Evolutionary conservation across 2,113 vertebrate species (phyloP), one percentile per base, ranked within the genome.

Genomic region (Paratilapia polleni): DNA sequence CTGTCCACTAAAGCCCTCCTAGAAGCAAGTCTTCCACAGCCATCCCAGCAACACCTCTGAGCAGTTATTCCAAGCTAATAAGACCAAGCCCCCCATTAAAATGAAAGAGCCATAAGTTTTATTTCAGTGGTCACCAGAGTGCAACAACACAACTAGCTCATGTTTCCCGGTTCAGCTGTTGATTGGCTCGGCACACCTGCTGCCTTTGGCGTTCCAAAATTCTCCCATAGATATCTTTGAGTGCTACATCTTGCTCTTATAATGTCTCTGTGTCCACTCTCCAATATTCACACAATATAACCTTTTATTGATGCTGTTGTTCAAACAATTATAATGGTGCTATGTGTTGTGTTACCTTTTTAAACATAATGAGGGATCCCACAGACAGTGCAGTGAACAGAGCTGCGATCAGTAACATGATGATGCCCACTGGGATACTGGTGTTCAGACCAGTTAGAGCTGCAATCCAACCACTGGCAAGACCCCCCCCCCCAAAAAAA

Each of bases 301-400:
- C 17, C 66, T 70, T 28, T 28, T 20, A 70, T 8, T 38, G 36
- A 38, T 38, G 31, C 31, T 31, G 36, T 38, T 38, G 5, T 38
- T 38, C 36, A 38, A 38, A 17, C 15, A 49, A 7, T 49, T 49
- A 49, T 17, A 49, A 17, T 17, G 43, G 13, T 5, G 61, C n/a
- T 26, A 13, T 59, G 31, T 52, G 57, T 20, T 15, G 31, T 2
- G 56, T 95, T 94, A 99, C 98, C 97, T 99, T 99, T 94, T 99
- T 99, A 93, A 99, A 99, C 98, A 99, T 99, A 83, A 98, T 98
- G 95, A 99, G 94, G 6, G 98, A 99, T 68, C 98, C 97, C 89
- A 99, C 98, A 8, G 98, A 98, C 47, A 98, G 98, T 2, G 97
- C 97, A 59, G 98, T 99, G 94, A 99, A 99, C 89, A 99, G 97